phyloP scores from a whole-genome alignment of 2,888 invertebrate genomes.

The Tipula helvola region DNA sequence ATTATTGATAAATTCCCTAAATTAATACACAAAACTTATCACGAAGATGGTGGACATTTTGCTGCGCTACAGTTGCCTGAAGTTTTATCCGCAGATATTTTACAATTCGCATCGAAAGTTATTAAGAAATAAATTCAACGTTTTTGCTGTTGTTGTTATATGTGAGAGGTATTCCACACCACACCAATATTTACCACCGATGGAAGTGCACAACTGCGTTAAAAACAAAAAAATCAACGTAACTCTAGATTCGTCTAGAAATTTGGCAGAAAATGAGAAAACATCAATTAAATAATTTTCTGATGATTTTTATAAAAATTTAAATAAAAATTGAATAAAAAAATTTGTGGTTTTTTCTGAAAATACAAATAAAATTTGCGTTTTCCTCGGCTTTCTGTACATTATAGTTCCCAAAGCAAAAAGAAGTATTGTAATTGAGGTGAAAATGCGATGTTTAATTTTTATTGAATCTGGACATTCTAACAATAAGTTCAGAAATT shows the following conservation, averaged over 20 bases:
- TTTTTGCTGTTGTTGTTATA: background rate
- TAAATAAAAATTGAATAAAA: background rate
- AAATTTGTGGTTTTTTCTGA: background rate
- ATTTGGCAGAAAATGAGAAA: background rate
- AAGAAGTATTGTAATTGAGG: too few species aligned
- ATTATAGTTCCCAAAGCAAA: background rate
- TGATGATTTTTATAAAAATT: background rate
- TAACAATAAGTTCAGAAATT: too few species aligned
- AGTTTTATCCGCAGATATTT: conserved; percentile 26
- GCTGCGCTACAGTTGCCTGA: conserved; percentile 28
- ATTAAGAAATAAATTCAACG: background rate
- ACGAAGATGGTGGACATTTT: conserved; percentile 30
- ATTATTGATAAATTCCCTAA: conserved; percentile 26
- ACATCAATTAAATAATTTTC: background rate
- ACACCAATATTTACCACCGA: background rate
- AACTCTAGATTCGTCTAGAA: background rate
- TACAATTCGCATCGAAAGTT: conserved; percentile 18
- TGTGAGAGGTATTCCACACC: background rate
- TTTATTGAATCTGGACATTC: too few species aligned
- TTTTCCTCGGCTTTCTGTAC: background rate
- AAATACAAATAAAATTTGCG: background rate
- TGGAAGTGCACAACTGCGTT: background rate
- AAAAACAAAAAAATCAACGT: background rate
- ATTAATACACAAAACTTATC: conserved; percentile 24
- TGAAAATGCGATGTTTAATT: too few species aligned